Evolutionary conservation across 2,888 invertebrate genomes (phyloP).

Genomic region (Parelbella ahira): DNA sequence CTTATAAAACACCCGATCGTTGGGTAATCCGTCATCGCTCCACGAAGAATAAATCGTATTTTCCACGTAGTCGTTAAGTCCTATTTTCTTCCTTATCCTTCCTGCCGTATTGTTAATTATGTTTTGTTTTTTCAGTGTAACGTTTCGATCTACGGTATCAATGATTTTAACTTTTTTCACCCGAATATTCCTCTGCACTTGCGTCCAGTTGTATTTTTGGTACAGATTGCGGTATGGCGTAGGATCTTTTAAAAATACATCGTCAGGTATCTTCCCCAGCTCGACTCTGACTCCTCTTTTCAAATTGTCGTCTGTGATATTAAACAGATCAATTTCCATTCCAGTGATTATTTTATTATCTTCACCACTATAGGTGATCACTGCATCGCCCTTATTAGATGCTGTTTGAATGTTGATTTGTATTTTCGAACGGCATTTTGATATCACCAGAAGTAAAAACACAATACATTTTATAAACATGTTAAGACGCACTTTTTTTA

Average conservation of each 20-base stretch:
- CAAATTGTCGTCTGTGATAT: conserved; percentile 49
- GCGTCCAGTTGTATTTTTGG: conserved; percentile 49
- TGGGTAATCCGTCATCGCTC: conserved; percentile 43
- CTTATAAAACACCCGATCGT: conserved; percentile 41
- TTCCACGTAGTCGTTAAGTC: conserved; percentile 40
- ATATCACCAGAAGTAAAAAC: neutral
- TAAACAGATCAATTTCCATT: conserved; percentile 48
- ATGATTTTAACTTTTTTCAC: conserved; percentile 42
- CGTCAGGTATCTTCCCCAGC: conserved; percentile 50
- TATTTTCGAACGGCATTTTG: conserved; percentile 34
- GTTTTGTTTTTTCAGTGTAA: conserved; percentile 40
- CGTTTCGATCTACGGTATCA: conserved; percentile 44
- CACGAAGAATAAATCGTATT: conserved; percentile 44
- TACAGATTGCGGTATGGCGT: conserved; percentile 51
- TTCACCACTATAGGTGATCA: conserved; percentile 37
- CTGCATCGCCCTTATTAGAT: conserved; percentile 34
- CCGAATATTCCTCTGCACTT: conserved; percentile 41
- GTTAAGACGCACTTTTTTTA: neutral
- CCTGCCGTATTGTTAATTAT: conserved; percentile 49
- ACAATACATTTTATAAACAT: neutral
- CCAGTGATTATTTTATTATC: conserved; percentile 48
- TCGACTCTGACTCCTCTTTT: conserved; percentile 48
- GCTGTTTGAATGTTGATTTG: conserved; percentile 42
- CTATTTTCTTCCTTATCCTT: conserved; percentile 34
- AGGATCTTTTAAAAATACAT: conserved; percentile 55